These are phyloP conservation scores for Saiga tatarica DNA, from an alignment of 2,113 vertebrate species.

Conservation along the genomic window DNA sequence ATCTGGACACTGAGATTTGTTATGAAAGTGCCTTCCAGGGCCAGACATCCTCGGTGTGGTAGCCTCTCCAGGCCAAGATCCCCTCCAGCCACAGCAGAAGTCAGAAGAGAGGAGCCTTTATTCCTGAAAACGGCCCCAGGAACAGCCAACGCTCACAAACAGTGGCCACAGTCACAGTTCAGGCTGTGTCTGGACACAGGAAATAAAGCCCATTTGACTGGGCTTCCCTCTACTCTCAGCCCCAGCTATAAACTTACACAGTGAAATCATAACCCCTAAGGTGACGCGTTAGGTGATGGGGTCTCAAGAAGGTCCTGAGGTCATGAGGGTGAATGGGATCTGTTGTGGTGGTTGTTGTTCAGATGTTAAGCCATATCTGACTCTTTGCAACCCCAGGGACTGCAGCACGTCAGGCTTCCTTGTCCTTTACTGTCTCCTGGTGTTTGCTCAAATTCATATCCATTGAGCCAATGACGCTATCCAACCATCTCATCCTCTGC, in stretches of 20 bases:
- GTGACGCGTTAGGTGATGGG: neutral
- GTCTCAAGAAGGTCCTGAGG: neutral
- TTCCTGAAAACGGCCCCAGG: rapidly evolving
- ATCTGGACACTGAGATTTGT: neutral
- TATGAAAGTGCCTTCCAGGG: rapidly evolving
- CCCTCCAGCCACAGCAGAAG: neutral
- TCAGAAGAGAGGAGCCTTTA: neutral
- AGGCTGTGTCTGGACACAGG: neutral
- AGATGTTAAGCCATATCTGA: neutral
- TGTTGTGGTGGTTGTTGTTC: neutral
- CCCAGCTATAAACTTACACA: neutral
- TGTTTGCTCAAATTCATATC: neutral
- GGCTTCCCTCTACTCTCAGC: neutral
- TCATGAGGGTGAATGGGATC: neutral
- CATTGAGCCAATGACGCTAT: neutral
- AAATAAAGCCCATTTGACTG: neutral
- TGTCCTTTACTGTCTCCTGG: neutral
- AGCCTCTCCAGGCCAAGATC: too few relatives aligned
- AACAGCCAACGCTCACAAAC: neutral
- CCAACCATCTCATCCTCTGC: neutral
- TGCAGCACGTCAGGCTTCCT: neutral
- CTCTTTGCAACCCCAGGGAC: neutral
- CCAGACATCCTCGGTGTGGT: rapidly evolving
- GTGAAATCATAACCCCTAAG: neutral
- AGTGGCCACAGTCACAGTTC: neutral